Conservation (phyloP, 2,113 vertebrate genomes). For the Proteles cristata region DNA sequence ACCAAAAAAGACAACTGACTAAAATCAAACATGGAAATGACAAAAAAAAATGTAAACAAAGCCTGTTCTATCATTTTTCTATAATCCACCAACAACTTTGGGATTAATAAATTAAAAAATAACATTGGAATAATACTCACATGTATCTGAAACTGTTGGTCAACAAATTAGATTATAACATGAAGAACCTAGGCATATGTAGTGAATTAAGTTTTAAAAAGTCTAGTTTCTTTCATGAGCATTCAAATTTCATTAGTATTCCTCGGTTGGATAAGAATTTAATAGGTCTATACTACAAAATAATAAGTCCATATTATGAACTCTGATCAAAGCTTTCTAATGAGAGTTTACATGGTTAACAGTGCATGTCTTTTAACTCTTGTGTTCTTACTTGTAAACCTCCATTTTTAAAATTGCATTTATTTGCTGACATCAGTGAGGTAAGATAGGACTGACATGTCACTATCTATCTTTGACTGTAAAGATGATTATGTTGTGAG, state of each 20-base stretch:
- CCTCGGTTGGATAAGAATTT: not conserved
- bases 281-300: not conserved
- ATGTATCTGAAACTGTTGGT: not conserved
- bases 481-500: not conserved
- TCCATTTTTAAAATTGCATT: conserved; percentile 28
- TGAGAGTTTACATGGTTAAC: not conserved
- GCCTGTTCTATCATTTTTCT: conserved; percentile 36
- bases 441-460: not conserved
- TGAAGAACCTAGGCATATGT: not conserved
- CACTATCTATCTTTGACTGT: not conserved
- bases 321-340: not conserved
- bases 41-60: not conserved
- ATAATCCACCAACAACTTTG: not conserved
- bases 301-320: not conserved
- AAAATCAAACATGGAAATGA: not conserved
- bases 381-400: not conserved
- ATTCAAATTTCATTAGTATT: conserved; percentile 28
- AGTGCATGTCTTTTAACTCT: not conserved
- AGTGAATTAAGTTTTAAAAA: not conserved
- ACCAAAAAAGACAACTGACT: not conserved
- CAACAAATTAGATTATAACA: not conserved
- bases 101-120: conserved; percentile 6
- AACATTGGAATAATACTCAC: not conserved
- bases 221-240: not conserved
- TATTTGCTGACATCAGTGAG: conserved; percentile 41